Conservation (phyloP, 64 coral and sea anemone genomes). For the Stylophora pistillata region DNA sequence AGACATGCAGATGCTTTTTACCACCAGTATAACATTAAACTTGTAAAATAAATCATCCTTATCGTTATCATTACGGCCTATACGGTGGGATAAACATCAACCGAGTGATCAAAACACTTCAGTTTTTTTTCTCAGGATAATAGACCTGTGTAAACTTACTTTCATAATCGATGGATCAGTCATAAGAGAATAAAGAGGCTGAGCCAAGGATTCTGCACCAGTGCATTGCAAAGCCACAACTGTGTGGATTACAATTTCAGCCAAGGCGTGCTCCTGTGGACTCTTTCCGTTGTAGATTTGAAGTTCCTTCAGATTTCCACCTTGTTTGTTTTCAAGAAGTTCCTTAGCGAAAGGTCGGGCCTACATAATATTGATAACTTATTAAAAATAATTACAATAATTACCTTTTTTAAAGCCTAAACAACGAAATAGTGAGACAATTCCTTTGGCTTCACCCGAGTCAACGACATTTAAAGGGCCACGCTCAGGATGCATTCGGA, state of each 20-base stretch:
- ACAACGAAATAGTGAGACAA: no score
- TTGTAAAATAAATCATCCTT: no score
- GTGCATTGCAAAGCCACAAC: not conserved
- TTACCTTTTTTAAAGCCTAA: not conserved
- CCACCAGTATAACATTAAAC: no score
- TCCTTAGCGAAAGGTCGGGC: slow-evolving; percentile 12
- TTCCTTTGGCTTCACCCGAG: no score
- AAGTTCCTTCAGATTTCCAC: slow-evolving; percentile 12
- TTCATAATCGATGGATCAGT: not conserved
- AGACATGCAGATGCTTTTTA: no score
- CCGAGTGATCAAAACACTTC: no score
- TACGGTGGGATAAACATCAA: no score
- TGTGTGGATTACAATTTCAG: no score
- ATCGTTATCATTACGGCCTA: no score
- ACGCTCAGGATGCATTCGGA: no score
- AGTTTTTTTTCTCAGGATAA: no score
- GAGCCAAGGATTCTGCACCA: slow-evolving; percentile 15
- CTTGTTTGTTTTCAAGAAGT: slow-evolving; percentile 23
- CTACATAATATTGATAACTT: not conserved
- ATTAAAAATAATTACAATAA: not conserved
- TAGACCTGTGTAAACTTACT: not conserved
- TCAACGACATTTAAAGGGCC: no score
- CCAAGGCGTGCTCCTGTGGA: slow-evolving; percentile 19
- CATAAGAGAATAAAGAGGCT: not conserved
- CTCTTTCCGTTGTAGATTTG: slow-evolving; percentile 11